A percentile compares a stretch with the other conserved stretches of the same genome.
Evolutionary conservation across 2,113 vertebrate genomes (phyloP).

Genomic region (Tapirus terrestris): DNA sequence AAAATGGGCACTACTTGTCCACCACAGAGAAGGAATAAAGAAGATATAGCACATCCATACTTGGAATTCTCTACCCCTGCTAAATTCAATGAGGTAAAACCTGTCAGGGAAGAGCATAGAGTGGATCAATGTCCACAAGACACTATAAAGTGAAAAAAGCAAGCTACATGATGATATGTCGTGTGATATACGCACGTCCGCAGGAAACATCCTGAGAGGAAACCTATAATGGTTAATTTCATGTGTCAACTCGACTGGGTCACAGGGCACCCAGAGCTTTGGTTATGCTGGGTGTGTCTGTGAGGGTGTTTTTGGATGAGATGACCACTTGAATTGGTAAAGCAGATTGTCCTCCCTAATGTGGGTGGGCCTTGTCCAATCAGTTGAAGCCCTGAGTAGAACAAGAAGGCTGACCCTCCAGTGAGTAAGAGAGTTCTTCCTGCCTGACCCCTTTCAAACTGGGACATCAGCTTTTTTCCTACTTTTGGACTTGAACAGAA

Average conservation of each 20-base stretch:
- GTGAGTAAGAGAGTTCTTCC: background rate
- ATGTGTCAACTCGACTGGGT: background rate
- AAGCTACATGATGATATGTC: fast-evolving
- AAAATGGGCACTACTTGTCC: background rate
- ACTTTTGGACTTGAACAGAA: background rate
- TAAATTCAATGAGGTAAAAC: background rate
- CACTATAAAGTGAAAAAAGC: background rate
- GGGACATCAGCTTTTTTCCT: background rate
- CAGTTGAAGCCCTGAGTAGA: background rate
- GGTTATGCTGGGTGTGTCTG: background rate
- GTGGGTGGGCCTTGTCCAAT: background rate
- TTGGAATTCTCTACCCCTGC: background rate
- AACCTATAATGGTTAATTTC: background rate
- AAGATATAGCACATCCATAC: too few species aligned
- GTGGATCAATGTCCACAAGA: background rate
- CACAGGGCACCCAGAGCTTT: background rate
- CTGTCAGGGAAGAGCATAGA: background rate
- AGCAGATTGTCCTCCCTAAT: background rate
- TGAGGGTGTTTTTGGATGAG: background rate
- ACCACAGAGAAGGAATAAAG: background rate
- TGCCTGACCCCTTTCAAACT: background rate
- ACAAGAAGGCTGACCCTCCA: background rate
- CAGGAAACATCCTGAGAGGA: background rate
- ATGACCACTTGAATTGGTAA: background rate
- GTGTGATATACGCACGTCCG: fast-evolving